Base-by-base conservation (phyloP, 2,113 vertebrate species). In the Willisornis vidua region DNA sequence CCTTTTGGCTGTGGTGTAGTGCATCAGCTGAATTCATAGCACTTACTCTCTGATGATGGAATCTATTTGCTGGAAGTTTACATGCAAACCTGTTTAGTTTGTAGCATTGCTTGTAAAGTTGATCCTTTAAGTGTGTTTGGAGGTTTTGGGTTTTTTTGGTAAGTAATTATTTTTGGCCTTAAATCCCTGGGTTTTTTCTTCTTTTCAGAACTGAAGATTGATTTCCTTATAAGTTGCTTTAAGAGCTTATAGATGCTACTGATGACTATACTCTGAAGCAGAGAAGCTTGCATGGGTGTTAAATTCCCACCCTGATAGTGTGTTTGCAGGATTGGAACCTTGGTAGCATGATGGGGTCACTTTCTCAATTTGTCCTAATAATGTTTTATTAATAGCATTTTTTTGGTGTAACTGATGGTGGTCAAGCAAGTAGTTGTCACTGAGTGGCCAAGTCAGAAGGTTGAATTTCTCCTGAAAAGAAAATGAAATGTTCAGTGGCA, bases 61-160 rank as follows among this genome's bases (percentile, higher is more conserved):
- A 72, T 18, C 18, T 62, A 54, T 82, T 92, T 94, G 61, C 72
- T 96, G 88, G 41, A 84, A 88, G 92, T 89, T 63, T 92, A 87
- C 66, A 79, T 81, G 71, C 66, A 78, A 46, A 57, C 61, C 28
- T 37, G 15, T 41, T 90, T n/a, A 65, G 73, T 92, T 94, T 31
- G 17, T 80, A 55, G 37, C 24, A n/a, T 28, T 68, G 72, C 51
- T 90, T 86, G 65, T 24, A 77, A 88, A 93, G 78, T 54, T 11
- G 52, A 37, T 63, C 57, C 14, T 78, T 88, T 71, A 80, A 48
- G 31, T 14, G 11, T 78, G 67, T 65, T 65, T 78, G 41, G 41
- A 15, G 65, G 65, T 39, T 39, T 39, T 9, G 39, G 39, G 39
- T 49, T 65, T 51, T 13, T 33, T 81, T 33, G 5, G 31, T 70